phyloP scores from a whole-genome alignment of 2,113 vertebrate genomes.

The Myrmophylax atrothorax region DNA sequence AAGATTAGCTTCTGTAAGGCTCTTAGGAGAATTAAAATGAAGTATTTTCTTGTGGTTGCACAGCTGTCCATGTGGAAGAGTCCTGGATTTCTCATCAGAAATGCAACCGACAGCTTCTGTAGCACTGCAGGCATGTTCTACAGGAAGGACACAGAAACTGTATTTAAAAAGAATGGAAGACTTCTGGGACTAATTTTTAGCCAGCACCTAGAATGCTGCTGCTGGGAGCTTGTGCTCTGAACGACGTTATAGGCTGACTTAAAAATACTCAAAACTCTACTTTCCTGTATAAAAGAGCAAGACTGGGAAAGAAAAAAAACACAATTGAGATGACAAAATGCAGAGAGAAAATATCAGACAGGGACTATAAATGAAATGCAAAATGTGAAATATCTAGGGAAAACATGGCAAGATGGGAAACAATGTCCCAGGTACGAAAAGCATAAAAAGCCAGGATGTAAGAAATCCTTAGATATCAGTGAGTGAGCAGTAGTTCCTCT shows the following conservation, averaged over 20 bases:
- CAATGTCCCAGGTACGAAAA: constrained; percentile 20
- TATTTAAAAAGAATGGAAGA: not conserved
- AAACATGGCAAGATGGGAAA: not conserved
- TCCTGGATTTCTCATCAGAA: not conserved
- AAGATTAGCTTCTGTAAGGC: not conserved
- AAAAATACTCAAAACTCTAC: not conserved
- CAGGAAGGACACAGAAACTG: not conserved
- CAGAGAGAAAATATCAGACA: not conserved
- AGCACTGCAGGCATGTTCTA: not conserved
- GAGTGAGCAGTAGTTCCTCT: not conserved
- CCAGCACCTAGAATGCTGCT: not conserved
- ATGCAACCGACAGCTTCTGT: not conserved
- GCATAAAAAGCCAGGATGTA: not conserved
- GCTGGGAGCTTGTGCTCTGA: not conserved
- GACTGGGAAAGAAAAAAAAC: not conserved
- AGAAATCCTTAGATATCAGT: not conserved
- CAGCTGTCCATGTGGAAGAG: not conserved
- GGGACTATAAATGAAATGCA: not conserved
- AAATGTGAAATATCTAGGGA: not conserved
- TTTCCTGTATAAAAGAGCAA: not conserved
- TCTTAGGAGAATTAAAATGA: constrained; percentile 32
- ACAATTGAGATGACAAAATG: not conserved
- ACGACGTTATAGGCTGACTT: not conserved
- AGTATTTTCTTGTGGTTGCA: not conserved
- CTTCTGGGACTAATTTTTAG: not conserved